Conservation (phyloP, 92 coral and sea anemone species). For the Zoanthus sociatus region DNA sequence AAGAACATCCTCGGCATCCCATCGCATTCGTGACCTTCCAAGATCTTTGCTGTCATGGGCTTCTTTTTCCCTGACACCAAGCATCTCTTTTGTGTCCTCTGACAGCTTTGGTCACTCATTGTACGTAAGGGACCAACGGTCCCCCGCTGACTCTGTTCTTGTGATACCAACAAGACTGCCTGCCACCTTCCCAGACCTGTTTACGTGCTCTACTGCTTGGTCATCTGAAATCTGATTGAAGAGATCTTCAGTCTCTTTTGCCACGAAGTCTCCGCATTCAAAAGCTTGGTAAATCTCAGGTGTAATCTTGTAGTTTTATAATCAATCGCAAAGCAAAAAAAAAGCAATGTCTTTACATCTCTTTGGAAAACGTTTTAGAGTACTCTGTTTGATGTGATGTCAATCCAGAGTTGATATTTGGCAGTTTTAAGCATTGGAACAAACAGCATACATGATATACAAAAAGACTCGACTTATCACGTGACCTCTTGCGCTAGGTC, state of each 20-base stretch:
- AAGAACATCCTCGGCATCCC: background rate
- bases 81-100: conserved; percentile 69
- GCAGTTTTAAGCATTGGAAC: no score
- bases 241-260: background rate
- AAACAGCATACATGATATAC: no score
- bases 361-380: no score
- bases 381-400: no score
- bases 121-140: conserved; percentile 74
- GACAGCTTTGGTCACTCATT: conserved; percentile 64
- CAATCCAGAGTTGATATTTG: no score
- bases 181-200: conserved; percentile 63
- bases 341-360: no score
- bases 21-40: conserved; percentile 52
- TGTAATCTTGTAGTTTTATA: conserved; percentile 26
- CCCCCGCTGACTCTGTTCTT: conserved; percentile 68
- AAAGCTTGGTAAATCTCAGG: conserved; percentile 71
- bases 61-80: background rate
- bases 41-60: background rate
- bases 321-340: no score
- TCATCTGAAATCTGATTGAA: conserved; percentile 72
- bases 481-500: no score
- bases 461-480: no score
- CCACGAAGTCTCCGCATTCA: conserved; percentile 63
- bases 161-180: conserved; percentile 74
- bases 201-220: conserved; percentile 74